Percentiles rank a stretch among this genome's conserved stretches.
phyloP scores from a whole-genome alignment of 2,797 vertebrate species.

The Poeciliopsis turneri region DNA sequence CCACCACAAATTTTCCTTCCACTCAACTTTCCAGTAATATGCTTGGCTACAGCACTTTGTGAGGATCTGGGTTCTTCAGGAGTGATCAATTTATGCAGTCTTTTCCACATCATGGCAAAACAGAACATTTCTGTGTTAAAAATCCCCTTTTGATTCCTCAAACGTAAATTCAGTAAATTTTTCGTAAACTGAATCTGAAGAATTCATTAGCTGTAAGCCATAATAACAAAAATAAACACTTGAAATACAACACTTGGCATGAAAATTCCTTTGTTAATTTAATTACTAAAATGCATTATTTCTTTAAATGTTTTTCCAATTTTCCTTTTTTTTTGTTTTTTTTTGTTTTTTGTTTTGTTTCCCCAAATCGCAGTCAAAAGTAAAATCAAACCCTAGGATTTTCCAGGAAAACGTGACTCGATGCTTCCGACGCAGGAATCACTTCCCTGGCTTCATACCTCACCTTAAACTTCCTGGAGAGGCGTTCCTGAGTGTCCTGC shows the following conservation, averaged over 20 bases:
- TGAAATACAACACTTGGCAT: not conserved
- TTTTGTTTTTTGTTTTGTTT: not conserved
- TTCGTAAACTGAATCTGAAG: not conserved
- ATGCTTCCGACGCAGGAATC: not conserved
- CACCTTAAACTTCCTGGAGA: slow-evolving; percentile 62
- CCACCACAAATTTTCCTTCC: not conserved
- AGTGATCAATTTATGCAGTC: not conserved
- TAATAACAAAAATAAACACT: not conserved
- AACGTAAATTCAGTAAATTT: not conserved
- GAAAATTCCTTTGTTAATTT: not conserved
- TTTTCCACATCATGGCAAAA: not conserved
- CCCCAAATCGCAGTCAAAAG: slow-evolving; percentile 17
- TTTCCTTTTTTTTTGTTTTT: not conserved
- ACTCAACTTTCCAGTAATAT: not conserved
- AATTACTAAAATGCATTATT: not conserved
- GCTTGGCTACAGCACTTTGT: not conserved
- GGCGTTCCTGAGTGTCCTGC: slow-evolving; percentile 70
- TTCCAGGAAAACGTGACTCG: slow-evolving; percentile 23
- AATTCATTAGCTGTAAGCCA: not conserved
- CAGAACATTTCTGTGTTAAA: not conserved
- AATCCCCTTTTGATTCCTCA: not conserved
- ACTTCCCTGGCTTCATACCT: slow-evolving; percentile 13
- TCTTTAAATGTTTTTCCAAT: not conserved
- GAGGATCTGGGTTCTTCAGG: not conserved
- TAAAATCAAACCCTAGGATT: slow-evolving; percentile 13